Evolutionary conservation across 1,140 invertebrate genomes (phyloP), one percentile per base, ranked within the genome.

Genomic region (Parapsyche elsis): DNA sequence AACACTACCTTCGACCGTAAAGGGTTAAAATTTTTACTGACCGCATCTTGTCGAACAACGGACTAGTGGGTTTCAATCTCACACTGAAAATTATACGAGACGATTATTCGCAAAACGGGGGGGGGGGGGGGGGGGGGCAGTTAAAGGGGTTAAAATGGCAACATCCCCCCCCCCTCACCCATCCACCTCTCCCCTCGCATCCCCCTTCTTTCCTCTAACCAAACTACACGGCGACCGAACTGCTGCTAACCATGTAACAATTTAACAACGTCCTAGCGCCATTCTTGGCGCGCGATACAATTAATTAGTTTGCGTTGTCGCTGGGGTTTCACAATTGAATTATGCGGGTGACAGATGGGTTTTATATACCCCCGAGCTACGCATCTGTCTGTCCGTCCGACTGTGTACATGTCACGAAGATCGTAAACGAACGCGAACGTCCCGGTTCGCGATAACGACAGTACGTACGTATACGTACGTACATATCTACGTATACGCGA

Each of bases 291-390:
- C 2, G 12, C 49, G 49, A 53, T 53, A 53, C 49, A 16, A 53
- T 53, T 53, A 53, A 53, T 53, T 53, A 53, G 49, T 53, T 53
- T 53, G 49, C 49, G 49, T 53, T 53, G 49, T 53, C 49, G 49
- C 16, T 16, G 12, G 12, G 49, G 49, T 16, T 38, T 53, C 49
- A 53, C 49, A 53, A 53, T 53, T 16, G 49, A 53, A 53, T 53
- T 53, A 53, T 53, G 49, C 49, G 49, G 49, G 12, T 53, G 49
- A 53, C 49, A 53, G 16, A 53, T 53, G 49, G 30, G 49, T 53
- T 53, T 53, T 53, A 53, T 38, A 38, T 7, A 38, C 30, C 30
- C 2, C 30, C 7, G 30, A 1, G 30, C 30, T n/a, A n/a, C n/a
- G n/a, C n/a, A n/a, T n/a, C n/a, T n/a, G 30, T 38, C 30, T 38